Percentiles rank a stretch among this genome's conserved stretches.
Conservation (phyloP, 2,888 invertebrate genomes). For the Noctua comes region DNA sequence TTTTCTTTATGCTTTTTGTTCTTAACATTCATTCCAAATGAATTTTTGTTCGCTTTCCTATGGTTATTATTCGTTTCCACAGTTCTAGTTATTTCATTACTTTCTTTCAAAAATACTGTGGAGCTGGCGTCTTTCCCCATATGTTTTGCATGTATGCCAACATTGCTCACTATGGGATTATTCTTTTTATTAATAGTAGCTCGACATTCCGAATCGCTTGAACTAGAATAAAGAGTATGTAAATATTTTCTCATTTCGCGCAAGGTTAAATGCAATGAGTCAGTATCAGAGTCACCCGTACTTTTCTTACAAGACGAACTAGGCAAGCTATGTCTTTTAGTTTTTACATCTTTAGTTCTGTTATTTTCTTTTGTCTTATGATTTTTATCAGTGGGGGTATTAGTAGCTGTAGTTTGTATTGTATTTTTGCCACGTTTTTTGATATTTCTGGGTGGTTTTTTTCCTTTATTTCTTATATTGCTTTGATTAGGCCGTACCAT, state of each 20-base stretch:
- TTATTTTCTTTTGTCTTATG: conserved; percentile 77
- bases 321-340: conserved; percentile 93
- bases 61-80: conserved; percentile 87
- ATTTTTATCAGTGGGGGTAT: conserved; percentile 73
- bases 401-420: conserved; percentile 75
- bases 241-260: conserved; percentile 96
- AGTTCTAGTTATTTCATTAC: conserved; percentile 76
- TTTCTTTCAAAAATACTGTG: conserved; percentile 81
- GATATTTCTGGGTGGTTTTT: conserved; percentile 80
- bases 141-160: conserved; percentile 80
- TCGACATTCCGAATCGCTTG: conserved; percentile 91
- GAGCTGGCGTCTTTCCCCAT: conserved; percentile 79
- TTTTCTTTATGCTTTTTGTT: conserved; percentile 90
- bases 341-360: conserved; percentile 83
- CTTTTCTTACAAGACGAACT: conserved; percentile 91
- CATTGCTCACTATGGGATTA: conserved; percentile 86
- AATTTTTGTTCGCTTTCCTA: conserved; percentile 88
- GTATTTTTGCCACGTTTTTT: conserved; percentile 84
- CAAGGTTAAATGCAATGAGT: conserved; percentile 95
- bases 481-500: conserved; percentile 92
- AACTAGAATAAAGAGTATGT: conserved; percentile 95
- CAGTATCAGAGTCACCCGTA: conserved; percentile 90
- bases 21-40: conserved; percentile 91
- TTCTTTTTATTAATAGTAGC: conserved; percentile 87
- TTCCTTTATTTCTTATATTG: conserved; percentile 82